Evolutionary conservation across 2,797 vertebrate genomes (phyloP).

Genomic region (Hephaestus fuliginosus): DNA sequence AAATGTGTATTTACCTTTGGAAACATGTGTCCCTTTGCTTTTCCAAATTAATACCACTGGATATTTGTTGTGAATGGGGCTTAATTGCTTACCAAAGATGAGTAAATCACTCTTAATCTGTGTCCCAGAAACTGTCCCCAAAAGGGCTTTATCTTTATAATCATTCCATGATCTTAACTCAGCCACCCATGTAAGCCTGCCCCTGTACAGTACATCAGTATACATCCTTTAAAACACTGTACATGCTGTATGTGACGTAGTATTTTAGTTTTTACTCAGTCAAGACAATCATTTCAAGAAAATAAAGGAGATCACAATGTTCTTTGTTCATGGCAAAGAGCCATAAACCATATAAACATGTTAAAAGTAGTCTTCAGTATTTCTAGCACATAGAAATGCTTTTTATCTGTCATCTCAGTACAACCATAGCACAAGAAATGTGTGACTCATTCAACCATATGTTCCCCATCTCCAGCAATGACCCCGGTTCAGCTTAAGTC

Average conservation of each 20-base stretch:
- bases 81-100: conserved; percentile 68
- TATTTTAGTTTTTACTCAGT: neutral
- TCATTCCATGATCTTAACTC: conserved; percentile 52
- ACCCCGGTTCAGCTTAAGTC: conserved; percentile 64
- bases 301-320: neutral
- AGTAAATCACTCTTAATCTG: conserved; percentile 73
- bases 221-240: neutral
- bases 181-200: conserved; percentile 23
- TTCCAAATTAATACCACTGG: conserved; percentile 27
- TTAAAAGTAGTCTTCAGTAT: conserved; percentile 2
- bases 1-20: conserved; percentile 6
- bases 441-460: conserved; percentile 67
- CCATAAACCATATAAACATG: neutral
- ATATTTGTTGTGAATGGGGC: conserved; percentile 60
- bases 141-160: conserved; percentile 63
- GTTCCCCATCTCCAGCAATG: conserved; percentile 56
- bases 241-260: neutral
- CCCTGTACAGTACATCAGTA: conserved; percentile 14
- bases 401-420: conserved; percentile 40
- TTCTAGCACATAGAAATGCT: conserved; percentile 20
- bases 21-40: conserved; percentile 28
- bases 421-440: conserved; percentile 32
- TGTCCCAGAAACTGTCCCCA: conserved; percentile 67
- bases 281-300: conserved; percentile 8
- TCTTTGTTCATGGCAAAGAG: neutral